Base-by-base conservation (phyloP, 2,113 vertebrate species). In the Columba janthina region DNA sequence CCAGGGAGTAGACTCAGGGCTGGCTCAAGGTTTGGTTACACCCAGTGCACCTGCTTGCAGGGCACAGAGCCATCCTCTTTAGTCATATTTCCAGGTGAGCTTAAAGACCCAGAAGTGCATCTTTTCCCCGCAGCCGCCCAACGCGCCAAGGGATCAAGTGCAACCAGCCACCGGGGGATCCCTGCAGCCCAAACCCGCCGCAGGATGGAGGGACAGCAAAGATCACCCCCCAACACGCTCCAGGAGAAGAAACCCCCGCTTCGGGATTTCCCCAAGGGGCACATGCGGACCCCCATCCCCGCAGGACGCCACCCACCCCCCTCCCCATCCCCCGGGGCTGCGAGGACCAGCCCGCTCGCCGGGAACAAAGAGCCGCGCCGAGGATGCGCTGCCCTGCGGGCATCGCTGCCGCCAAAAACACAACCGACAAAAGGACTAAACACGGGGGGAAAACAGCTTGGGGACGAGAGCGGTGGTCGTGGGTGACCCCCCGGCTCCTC, bases 341-440 rank as follows among this genome's bases (percentile, higher is more conserved):
- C 50, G 50, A 51, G 64, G 51, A 94, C 51, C 67, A 26, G 58
- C 60, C 90, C 38, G 56, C 88, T 85, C 50, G 20, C 74, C 29
- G n/a, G 60, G 90, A 85, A 94, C 93, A 92, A 95, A 62, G 95
- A 88, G 74, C 76, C 74, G 79, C 44, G 57, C 54, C 70, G 81
- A 83, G 85, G 89, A 95, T 92, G 85, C 92, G 76, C 92, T 95
- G 89, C 93, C 90, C 87, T 87, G 82, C 83, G 67, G 57, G 90
- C 66, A 44, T 44, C 42, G 42, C 42, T 44, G 16, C 42, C 42
- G 16, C 42, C 42, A 18, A 17, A 44, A 17, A 16, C 42, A 44
- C 16, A 42, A 42, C 42, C 42, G 16, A 17, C 16, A 44, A 42
- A 44, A 44, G 24, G 24, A 18, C 36, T 0, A 28, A 15, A 15